Percentiles rank a stretch among this genome's conserved stretches.
These are phyloP conservation scores for Bellardia bayeri DNA, from an alignment of 2,888 invertebrate species.

Conservation along the genomic window DNA sequence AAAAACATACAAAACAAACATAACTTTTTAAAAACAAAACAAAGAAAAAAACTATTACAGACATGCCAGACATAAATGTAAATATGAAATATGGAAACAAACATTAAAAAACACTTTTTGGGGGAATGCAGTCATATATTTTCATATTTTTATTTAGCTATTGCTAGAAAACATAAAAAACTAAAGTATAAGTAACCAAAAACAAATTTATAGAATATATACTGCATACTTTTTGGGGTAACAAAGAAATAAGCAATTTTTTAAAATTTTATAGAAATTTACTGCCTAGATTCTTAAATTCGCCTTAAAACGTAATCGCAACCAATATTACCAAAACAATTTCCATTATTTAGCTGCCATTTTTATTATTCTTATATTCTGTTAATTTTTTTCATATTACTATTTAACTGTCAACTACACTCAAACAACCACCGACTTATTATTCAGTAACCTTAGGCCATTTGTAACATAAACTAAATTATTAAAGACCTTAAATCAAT, in stretches of 20 bases:
- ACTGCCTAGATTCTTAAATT: too few relatives aligned
- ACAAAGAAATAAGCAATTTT: not conserved
- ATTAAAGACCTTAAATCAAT: not conserved
- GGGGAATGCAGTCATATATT: slow-evolving; percentile 45
- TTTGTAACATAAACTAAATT: not conserved
- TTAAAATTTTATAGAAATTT: too few relatives aligned
- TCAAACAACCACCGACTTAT: not conserved
- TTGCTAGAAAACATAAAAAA: slow-evolving; percentile 18
- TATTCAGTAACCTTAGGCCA: not conserved
- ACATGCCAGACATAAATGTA: slow-evolving; percentile 61
- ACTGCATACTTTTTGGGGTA: slow-evolving; percentile 48
- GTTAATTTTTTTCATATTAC: not conserved
- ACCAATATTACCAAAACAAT: too few relatives aligned
- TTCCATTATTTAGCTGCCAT: not conserved
- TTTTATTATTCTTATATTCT: not conserved
- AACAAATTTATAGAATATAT: not conserved
- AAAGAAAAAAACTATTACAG: slow-evolving; percentile 13
- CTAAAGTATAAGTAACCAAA: slow-evolving; percentile 18
- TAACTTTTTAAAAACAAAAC: not conserved
- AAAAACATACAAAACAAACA: not conserved
- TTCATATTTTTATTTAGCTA: slow-evolving; percentile 13
- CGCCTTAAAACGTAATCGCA: too few relatives aligned
- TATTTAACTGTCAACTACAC: not conserved
- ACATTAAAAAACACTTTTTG: slow-evolving; percentile 28
- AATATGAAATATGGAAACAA: slow-evolving; percentile 19